These are phyloP conservation scores for Eumaeus atala DNA, from an alignment of 1,140 invertebrate genomes.

Conservation along the genomic window DNA sequence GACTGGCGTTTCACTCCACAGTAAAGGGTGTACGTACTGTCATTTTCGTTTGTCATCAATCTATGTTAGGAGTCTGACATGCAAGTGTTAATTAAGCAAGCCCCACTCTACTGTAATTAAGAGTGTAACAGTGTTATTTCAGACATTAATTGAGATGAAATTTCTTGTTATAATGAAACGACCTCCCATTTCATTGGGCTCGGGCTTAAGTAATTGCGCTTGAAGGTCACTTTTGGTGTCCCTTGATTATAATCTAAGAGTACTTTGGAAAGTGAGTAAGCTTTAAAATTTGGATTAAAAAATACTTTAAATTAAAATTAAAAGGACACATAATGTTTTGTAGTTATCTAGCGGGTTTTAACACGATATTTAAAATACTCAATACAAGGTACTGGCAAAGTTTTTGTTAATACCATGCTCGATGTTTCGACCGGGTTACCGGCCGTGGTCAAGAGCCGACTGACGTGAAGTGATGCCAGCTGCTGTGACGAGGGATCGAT, in stretches of 20 bases:
- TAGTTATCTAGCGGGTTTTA: too few species aligned
- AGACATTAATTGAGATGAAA: constrained; percentile 66
- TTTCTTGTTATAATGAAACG: constrained; percentile 59
- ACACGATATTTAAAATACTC: too few species aligned
- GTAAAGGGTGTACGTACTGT: constrained; percentile 44
- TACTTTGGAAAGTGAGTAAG: constrained; percentile 41
- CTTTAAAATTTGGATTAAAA: constrained; percentile 47
- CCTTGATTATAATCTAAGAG: constrained; percentile 32
- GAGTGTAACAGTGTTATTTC: constrained; percentile 65
- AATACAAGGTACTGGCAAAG: too few species aligned
- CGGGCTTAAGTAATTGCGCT: constrained; percentile 41
- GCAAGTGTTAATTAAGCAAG: constrained; percentile 65
- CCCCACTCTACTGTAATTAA: constrained; percentile 64
- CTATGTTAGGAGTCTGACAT: constrained; percentile 62
- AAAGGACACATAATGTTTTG: too few species aligned
- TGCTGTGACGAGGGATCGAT: too few species aligned
- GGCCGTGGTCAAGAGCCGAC: too few species aligned
- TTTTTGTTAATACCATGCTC: too few species aligned
- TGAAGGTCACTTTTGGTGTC: constrained; percentile 39
- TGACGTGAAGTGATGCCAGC: too few species aligned
- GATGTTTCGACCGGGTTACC: too few species aligned
- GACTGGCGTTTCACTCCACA: constrained; percentile 49
- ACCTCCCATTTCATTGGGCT: constrained; percentile 17
- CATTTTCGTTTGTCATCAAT: constrained; percentile 66
- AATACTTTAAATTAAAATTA: constrained; percentile 15